Percentiles rank a stretch among this genome's conserved stretches.
These are phyloP conservation scores for Calcarius lapponicus DNA, from an alignment of 2,797 vertebrate genomes.

Conservation along the genomic window DNA sequence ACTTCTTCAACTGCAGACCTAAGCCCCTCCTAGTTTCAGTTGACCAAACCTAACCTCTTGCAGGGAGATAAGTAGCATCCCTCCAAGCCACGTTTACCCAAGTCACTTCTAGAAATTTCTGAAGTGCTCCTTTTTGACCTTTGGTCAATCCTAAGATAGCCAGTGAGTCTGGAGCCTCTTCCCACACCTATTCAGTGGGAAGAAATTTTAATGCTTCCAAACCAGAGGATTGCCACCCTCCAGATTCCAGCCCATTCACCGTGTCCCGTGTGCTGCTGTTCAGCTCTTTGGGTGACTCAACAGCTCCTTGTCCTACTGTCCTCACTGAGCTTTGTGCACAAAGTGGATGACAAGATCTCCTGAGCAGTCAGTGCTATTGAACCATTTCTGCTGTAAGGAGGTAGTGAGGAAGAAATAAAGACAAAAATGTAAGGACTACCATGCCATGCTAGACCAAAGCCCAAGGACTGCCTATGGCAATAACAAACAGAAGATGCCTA, in stretches of 20 bases:
- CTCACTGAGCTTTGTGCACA: background rate
- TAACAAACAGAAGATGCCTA: background rate
- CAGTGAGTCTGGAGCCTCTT: background rate
- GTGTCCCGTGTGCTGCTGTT: background rate
- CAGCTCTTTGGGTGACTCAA: background rate
- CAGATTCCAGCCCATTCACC: background rate
- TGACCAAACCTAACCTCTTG: background rate
- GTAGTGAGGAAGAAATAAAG: background rate
- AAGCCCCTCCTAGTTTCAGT: background rate
- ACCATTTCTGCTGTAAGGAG: background rate
- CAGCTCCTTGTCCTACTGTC: background rate
- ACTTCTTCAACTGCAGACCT: background rate
- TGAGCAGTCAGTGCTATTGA: background rate
- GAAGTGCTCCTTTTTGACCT: conserved; percentile 8
- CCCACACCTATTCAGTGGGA: background rate
- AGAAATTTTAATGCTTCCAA: background rate
- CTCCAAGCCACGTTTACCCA: background rate
- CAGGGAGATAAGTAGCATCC: background rate
- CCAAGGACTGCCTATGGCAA: background rate
- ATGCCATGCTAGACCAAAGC: background rate
- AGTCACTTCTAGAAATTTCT: conserved; percentile 9
- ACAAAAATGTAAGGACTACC: background rate
- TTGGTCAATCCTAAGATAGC: background rate
- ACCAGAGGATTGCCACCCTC: background rate
- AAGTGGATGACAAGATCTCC: background rate